Conservation (phyloP, 2,797 vertebrate species). For the Sphaeramia orbicularis region DNA sequence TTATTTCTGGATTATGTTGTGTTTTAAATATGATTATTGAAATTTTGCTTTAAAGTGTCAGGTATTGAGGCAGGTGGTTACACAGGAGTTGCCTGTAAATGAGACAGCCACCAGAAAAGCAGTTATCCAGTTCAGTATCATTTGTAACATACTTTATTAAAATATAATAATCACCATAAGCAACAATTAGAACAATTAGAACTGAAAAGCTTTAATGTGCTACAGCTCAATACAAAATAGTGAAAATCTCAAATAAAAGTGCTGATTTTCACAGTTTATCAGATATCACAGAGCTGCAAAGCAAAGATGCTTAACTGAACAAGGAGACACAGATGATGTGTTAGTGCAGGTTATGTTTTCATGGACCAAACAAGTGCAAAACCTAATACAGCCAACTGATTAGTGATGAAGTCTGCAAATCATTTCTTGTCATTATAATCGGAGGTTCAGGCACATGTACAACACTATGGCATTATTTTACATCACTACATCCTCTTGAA, state of each 20-base stretch:
- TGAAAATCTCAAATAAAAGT: slow-evolving; percentile 18
- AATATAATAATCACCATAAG: slow-evolving; percentile 24
- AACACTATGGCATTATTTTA: slow-evolving; percentile 21
- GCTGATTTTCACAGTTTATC: slow-evolving; percentile 7
- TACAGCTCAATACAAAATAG: slow-evolving; percentile 38
- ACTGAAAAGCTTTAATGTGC: slow-evolving; percentile 39
- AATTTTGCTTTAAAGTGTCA: too few species aligned
- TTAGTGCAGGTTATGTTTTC: slow-evolving; percentile 31
- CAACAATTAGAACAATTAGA: slow-evolving; percentile 8
- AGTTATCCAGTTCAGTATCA: background rate
- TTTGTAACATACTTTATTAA: slow-evolving; percentile 54
- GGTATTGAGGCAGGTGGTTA: too few species aligned
- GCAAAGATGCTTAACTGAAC: background rate
- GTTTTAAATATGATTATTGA: too few species aligned
- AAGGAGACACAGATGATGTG: slow-evolving; percentile 12
- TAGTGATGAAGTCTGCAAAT: slow-evolving; percentile 40
- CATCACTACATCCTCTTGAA: slow-evolving; percentile 11
- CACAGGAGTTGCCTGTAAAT: too few species aligned
- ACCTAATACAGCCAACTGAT: slow-evolving; percentile 33
- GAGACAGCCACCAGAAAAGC: background rate
- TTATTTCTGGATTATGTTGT: too few species aligned
- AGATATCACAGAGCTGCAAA: slow-evolving; percentile 28
- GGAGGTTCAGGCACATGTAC: slow-evolving; percentile 55
- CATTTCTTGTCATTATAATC: slow-evolving; percentile 15
- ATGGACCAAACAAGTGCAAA: slow-evolving; percentile 41